These are phyloP conservation scores for Muschampia plurimacula DNA, from an alignment of 2,888 invertebrate genomes.

Conservation along the genomic window DNA sequence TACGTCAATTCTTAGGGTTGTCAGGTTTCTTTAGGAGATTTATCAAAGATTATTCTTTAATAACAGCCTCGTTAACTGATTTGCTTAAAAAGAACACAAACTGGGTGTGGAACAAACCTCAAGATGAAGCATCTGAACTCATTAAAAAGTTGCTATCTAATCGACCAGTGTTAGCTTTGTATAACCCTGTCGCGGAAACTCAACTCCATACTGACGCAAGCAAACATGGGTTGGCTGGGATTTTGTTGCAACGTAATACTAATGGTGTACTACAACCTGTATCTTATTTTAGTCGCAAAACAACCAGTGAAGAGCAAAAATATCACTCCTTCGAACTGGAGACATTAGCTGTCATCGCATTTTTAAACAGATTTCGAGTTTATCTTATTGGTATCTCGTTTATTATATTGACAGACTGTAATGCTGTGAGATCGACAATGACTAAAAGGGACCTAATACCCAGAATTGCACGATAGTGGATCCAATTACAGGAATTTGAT, in stretches of 20 bases:
- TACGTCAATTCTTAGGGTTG: constrained; percentile 45
- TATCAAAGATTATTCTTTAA: not conserved
- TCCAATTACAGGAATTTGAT: constrained; percentile 45
- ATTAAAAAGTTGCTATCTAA: not conserved
- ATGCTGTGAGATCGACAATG: constrained; percentile 41
- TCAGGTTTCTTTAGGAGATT: constrained; percentile 37
- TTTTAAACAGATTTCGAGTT: constrained; percentile 44
- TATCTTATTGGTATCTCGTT: constrained; percentile 44
- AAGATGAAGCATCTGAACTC: not conserved
- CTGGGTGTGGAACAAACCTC: constrained; percentile 27
- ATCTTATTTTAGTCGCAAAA: constrained; percentile 42
- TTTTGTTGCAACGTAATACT: not conserved
- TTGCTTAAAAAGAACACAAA: constrained; percentile 31
- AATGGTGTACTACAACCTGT: not conserved
- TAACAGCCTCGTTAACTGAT: constrained; percentile 43
- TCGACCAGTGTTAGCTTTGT: not conserved
- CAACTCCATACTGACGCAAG: constrained; percentile 3
- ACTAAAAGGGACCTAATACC: constrained; percentile 38
- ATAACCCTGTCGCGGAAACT: not conserved
- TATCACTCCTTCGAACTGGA: constrained; percentile 42
- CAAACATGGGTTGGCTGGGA: constrained; percentile 3
- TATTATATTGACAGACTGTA: constrained; percentile 45
- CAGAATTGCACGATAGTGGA: constrained; percentile 47
- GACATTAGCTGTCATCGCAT: constrained; percentile 44
- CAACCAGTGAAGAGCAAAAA: constrained; percentile 28